Evolutionary conservation across 1,140 invertebrate genomes (phyloP), one percentile per base, ranked within the genome.

Genomic region (Bradysia coprophila): DNA sequence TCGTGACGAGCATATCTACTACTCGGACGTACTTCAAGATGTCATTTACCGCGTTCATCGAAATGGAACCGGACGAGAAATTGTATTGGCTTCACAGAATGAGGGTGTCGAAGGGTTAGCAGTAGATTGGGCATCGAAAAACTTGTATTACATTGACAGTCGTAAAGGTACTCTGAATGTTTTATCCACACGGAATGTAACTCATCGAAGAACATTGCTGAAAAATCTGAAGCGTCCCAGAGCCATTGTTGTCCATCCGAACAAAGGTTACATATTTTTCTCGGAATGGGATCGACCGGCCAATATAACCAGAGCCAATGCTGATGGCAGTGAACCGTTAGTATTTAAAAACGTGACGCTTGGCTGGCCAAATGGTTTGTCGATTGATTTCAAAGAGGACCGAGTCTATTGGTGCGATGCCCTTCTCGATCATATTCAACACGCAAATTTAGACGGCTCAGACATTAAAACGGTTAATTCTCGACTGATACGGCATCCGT

Each of bases 71-170:
- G 78, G 81, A 0, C 70, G 80, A 8, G 89, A 94, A 60, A 93
- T 92, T 40, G 89, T 96, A 0, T 56, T 97, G 16, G 89, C 91
- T 9, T 93, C 89, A 15, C 91, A 95, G 56, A 96, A 97, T 53
- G 92, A 96, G 65, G 90, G 90, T 1, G 92, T 98, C 0, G 93
- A 98, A 68, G 93, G 92, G 4, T 66, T 98, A 28, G 90, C 92
- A 1, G 82, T 96, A 0, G 95, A 98, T 56, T 98, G 93, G 94
- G 84, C 85, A 0, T 83, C 91, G 0, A 93, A 96, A 55, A 97
- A 97, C 59, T 68, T 98, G 0, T 98, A 97, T 61, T 98, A 96
- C 62, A 95, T 98, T 38, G 93, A 98, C 55, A 95, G 89, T 8
- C 73, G 90, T 9, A 91, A 93, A 64, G 92, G 92, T 47, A 94